A percentile compares a stretch with the other conserved stretches of the same genome.
phyloP scores from a whole-genome alignment of 2,888 invertebrate genomes.

The Melangyna quadrimaculata region DNA sequence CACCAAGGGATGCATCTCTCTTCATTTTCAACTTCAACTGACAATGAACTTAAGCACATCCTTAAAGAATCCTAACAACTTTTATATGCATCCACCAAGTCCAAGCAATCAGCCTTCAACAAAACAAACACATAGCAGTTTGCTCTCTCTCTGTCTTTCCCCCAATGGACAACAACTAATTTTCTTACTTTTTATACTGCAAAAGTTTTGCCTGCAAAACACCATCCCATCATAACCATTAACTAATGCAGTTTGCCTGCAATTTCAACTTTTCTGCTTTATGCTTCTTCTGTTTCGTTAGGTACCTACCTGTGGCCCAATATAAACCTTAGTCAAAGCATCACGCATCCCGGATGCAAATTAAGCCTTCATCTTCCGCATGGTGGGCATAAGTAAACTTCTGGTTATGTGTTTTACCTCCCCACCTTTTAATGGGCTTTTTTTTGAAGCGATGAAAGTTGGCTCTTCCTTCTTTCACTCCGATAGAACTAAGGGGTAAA shows the following conservation, averaged over 20 bases:
- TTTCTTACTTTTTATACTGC: constrained; percentile 26
- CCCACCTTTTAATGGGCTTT: constrained; percentile 43
- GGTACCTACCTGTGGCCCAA: constrained; percentile 15
- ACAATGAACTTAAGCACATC: constrained; percentile 8
- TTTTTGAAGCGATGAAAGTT: constrained; percentile 56
- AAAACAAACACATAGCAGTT: background rate
- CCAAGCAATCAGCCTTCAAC: constrained; percentile 7
- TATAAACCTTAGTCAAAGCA: constrained; percentile 43
- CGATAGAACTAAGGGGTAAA: background rate
- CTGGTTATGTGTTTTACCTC: constrained; percentile 53
- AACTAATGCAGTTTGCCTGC: constrained; percentile 67
- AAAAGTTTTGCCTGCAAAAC: constrained; percentile 48
- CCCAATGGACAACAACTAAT: constrained; percentile 39
- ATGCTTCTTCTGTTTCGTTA: background rate
- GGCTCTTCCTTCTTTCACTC: background rate
- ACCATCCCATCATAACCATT: constrained; percentile 63
- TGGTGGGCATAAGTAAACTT: constrained; percentile 62
- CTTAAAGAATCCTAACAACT: background rate
- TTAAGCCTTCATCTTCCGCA: constrained; percentile 68
- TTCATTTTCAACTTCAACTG: background rate
- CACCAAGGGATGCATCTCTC: background rate
- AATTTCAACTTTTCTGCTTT: constrained; percentile 4
- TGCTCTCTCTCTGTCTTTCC: background rate
- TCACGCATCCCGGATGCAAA: constrained; percentile 68
- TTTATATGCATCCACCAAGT: background rate